Conservation (phyloP, 2,888 invertebrate species). For the Timema cristinae region DNA sequence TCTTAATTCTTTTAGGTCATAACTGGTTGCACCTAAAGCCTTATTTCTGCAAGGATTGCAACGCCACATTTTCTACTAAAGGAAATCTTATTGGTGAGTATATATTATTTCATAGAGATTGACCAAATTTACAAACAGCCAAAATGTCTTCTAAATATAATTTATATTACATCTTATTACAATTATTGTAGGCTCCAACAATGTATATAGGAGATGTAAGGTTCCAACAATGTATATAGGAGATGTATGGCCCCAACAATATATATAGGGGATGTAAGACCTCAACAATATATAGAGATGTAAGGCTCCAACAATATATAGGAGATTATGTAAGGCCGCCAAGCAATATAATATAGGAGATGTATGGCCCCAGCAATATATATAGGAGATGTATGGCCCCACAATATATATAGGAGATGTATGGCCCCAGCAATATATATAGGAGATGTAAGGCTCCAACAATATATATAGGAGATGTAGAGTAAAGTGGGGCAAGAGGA, state of each 20-base stretch:
- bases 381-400: too few species aligned
- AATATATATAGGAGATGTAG: too few species aligned
- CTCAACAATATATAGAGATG: neutral
- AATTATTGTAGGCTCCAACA: too few species aligned
- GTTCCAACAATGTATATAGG: neutral
- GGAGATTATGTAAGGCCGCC: too few species aligned
- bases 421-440: too few species aligned
- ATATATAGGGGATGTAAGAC: neutral
- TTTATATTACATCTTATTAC: too few species aligned
- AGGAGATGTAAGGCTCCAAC: too few species aligned
- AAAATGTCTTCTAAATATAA: neutral
- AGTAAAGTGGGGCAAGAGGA: too few species aligned
- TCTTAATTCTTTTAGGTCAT: slow-evolving; percentile 18
- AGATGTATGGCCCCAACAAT: neutral
- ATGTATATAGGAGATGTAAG: neutral
- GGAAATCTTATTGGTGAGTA: slow-evolving; percentile 28
- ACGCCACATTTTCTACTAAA: slow-evolving; percentile 27
- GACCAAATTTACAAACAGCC: neutral
- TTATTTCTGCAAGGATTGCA: slow-evolving; percentile 26
- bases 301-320: too few species aligned
- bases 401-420: too few species aligned
- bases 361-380: too few species aligned
- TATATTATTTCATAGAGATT: neutral
- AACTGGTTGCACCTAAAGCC: slow-evolving; percentile 25
- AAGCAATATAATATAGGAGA: too few species aligned